Evolutionary conservation across 2,888 invertebrate species (phyloP).

Genomic region (Lithodes maja): DNA sequence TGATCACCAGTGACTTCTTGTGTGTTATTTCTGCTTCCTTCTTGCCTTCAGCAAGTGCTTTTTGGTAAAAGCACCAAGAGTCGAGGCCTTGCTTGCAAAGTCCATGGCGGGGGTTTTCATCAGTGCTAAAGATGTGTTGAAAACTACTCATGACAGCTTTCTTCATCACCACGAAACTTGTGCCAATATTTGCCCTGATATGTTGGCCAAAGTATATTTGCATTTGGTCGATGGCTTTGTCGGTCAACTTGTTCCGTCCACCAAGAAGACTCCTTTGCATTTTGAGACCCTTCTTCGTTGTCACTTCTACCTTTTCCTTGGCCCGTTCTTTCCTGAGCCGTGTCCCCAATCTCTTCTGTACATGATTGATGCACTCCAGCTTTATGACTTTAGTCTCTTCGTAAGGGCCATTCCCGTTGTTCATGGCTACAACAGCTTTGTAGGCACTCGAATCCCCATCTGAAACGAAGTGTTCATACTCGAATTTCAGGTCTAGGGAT

Average conservation of each 20-base stretch:
- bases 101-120: constrained; percentile 20
- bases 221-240: constrained; percentile 2
- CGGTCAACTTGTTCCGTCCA: constrained; percentile 10
- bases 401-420: constrained; percentile 33
- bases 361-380: constrained; percentile 29
- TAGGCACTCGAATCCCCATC: constrained; percentile 8
- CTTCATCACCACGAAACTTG: background rate
- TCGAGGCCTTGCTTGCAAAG: background rate
- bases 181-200: constrained; percentile 10
- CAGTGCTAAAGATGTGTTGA: constrained; percentile 2
- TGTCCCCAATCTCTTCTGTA: constrained; percentile 32
- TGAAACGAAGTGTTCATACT: background rate
- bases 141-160: constrained; percentile 22
- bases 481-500: background rate
- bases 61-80: constrained; percentile 13
- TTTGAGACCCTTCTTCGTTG: constrained; percentile 4
- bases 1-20: background rate
- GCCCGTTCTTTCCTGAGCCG: constrained; percentile 15
- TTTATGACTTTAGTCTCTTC: background rate
- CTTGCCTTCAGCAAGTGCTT: background rate
- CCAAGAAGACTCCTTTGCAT: constrained; percentile 20
- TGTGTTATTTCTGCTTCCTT: background rate
- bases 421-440: constrained; percentile 18
- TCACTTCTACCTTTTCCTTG: background rate
- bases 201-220: constrained; percentile 1